Conservation (phyloP, 2,113 vertebrate species). For the Athene noctua region DNA sequence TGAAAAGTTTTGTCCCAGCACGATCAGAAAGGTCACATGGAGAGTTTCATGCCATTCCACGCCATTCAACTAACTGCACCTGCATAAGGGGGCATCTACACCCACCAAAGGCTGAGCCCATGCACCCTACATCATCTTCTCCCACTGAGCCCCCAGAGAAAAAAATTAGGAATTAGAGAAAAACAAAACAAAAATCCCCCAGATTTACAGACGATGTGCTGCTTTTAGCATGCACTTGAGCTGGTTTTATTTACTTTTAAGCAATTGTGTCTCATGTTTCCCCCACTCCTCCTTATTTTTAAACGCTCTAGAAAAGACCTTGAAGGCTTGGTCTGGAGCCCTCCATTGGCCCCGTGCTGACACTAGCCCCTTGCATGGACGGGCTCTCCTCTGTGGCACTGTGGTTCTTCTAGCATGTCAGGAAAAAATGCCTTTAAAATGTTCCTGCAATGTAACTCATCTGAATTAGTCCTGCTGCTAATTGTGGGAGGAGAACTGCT, state of each 20-base stretch:
- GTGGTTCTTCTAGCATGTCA: neutral
- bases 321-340: neutral
- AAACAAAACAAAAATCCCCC: neutral
- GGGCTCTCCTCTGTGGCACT: neutral
- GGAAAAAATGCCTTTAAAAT: neutral
- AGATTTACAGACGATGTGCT: neutral
- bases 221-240: neutral
- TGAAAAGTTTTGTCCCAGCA: neutral
- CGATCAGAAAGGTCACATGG: neutral
- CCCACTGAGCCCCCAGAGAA: neutral
- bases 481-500: conserved; percentile 24
- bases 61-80: neutral
- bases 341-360: neutral
- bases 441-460: neutral
- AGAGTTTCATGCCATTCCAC: neutral
- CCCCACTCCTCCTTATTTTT: neutral
- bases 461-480: conserved; percentile 25
- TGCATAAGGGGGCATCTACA: accelerated
- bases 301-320: neutral
- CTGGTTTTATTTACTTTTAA: neutral
- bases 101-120: neutral
- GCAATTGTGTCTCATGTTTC: neutral
- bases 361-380: neutral
- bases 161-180: neutral
- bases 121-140: neutral